Evolutionary conservation across 2,113 vertebrate genomes (phyloP).

Genomic region (Eretmochelys imbricata): DNA sequence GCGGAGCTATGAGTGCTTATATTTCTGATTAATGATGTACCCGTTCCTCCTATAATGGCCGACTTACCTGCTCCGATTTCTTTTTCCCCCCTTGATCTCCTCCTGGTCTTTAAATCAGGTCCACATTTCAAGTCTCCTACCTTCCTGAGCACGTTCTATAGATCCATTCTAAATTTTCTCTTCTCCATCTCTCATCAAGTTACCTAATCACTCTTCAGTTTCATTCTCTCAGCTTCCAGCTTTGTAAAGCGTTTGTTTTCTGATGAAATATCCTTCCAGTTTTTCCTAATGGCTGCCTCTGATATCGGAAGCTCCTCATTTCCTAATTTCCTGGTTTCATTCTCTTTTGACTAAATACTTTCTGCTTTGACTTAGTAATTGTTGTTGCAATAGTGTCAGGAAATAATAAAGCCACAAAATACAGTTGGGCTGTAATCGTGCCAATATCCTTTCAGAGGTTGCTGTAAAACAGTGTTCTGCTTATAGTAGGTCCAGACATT

Average conservation of each 20-base stretch:
- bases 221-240: rapidly evolving
- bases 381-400: rapidly evolving
- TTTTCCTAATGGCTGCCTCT: rapidly evolving
- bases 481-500: rapidly evolving
- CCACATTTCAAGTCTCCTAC: neutral
- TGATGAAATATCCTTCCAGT: neutral
- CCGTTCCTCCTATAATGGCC: neutral
- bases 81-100: rapidly evolving
- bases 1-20: neutral
- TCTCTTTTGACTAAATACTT: neutral
- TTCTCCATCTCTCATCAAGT: rapidly evolving
- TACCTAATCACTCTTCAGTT: rapidly evolving
- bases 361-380: neutral
- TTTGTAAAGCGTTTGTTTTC: neutral
- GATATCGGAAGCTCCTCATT: neutral
- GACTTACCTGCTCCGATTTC: neutral
- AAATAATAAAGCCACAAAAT: neutral
- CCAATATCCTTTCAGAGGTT: neutral
- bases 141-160: neutral
- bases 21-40: neutral
- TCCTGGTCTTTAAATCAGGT: neutral
- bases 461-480: neutral
- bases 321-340: neutral
- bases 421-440: neutral
- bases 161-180: neutral